Conservation (phyloP, 2,888 invertebrate genomes). For the Xestia ashworthii region DNA sequence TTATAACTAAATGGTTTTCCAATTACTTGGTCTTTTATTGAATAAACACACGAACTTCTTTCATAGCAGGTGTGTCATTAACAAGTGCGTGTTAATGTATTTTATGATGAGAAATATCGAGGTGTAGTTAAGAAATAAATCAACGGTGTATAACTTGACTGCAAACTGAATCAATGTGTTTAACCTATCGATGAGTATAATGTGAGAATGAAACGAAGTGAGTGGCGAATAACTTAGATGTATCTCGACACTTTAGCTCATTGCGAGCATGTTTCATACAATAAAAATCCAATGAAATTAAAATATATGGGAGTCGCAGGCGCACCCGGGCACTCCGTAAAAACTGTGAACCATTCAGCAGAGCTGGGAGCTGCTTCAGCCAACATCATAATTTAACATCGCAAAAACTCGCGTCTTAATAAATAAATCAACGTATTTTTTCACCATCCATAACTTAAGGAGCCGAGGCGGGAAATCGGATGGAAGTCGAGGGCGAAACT, state of each 20-base stretch:
- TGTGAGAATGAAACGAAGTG: constrained; percentile 41
- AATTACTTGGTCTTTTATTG: not conserved
- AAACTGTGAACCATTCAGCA: constrained; percentile 78
- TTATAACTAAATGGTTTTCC: not conserved
- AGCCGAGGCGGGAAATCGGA: constrained; percentile 89
- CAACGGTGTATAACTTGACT: constrained; percentile 22
- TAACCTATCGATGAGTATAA: constrained; percentile 52
- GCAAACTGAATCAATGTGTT: constrained; percentile 41
- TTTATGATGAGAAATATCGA: constrained; percentile 17
- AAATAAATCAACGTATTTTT: constrained; percentile 88
- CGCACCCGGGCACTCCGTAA: constrained; percentile 66
- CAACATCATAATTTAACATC: constrained; percentile 87
- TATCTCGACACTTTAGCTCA: constrained; percentile 60
- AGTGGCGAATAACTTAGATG: constrained; percentile 63
- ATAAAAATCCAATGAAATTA: constrained; percentile 78
- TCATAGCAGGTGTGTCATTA: not conserved
- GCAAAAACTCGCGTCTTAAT: constrained; percentile 86
- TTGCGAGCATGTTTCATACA: constrained; percentile 71
- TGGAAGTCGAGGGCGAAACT: constrained; percentile 89
- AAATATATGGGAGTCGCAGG: constrained; percentile 68
- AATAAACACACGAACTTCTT: constrained; percentile 4
- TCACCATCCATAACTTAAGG: constrained; percentile 87
- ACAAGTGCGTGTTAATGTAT: not conserved
- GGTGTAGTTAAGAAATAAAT: constrained; percentile 58
- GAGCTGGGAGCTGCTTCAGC: constrained; percentile 74